These are phyloP conservation scores for Thalassaphorura encarpata DNA, from an alignment of 1,140 invertebrate species.

Conservation along the genomic window DNA sequence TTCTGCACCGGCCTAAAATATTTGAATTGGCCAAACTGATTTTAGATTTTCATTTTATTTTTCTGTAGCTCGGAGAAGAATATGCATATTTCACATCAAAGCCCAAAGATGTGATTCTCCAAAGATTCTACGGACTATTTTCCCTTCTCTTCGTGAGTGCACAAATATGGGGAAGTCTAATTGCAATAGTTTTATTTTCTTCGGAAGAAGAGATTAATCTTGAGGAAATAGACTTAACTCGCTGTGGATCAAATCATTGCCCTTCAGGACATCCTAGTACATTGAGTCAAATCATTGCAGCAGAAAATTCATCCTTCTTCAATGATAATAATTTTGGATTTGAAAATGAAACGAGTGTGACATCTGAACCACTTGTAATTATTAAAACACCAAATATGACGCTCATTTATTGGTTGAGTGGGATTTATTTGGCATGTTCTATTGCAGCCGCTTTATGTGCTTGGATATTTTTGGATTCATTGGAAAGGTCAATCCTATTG, in stretches of 20 bases:
- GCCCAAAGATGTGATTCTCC: no score
- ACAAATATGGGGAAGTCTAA: slow-evolving; percentile 72
- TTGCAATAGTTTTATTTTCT: slow-evolving; percentile 76
- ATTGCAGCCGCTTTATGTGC: slow-evolving; percentile 73
- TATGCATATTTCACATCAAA: no score
- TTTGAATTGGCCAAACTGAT: no score
- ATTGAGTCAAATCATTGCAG: slow-evolving; percentile 50
- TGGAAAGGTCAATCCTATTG: slow-evolving; percentile 55
- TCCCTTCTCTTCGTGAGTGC: slow-evolving; percentile 94
- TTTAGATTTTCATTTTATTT: no score
- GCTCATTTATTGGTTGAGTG: slow-evolving; percentile 75
- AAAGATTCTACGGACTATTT: slow-evolving; percentile 95
- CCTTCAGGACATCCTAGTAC: slow-evolving; percentile 43
- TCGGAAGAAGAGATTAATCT: slow-evolving; percentile 45
- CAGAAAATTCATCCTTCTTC: background rate
- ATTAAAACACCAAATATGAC: slow-evolving; percentile 33
- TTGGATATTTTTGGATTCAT: slow-evolving; percentile 73
- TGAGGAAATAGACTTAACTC: slow-evolving; percentile 43
- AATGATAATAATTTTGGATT: background rate
- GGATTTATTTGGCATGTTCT: slow-evolving; percentile 79
- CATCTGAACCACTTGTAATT: background rate
- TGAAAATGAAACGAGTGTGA: slow-evolving; percentile 53
- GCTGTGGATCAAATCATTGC: slow-evolving; percentile 75
- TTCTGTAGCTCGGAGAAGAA: no score
- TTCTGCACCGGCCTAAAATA: no score